Evolutionary conservation across 2,888 invertebrate genomes (phyloP), one percentile per base, ranked within the genome.

Genomic region (Cephus sareptanus): DNA sequence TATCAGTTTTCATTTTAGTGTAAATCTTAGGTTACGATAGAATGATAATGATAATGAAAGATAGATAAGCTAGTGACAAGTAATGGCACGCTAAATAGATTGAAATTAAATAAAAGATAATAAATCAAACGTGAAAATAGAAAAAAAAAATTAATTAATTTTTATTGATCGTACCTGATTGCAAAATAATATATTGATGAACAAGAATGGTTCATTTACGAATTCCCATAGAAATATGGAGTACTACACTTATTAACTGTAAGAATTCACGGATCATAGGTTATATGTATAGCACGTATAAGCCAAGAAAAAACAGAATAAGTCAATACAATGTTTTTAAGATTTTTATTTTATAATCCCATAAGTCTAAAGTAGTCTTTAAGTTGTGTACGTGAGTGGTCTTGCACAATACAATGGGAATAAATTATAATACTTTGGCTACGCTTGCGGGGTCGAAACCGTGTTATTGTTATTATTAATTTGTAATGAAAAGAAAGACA

Each of bases 351-450:
- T 90, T 89, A 90, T 90, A 90, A 91, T 91, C 90, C 91, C 90
- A 91, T 90, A 91, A 90, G 88, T 91, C 89, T 91, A 91, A 89
- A 89, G 89, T 90, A 90, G 87, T 90, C 90, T 90, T 90, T 88
- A 89, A 88, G 87, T 89, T 86, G 89, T 89, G 88, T 89, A 89
- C 85, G 89, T 88, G 89, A 89, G 86, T 88, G 89, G 85, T 90
- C 87, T 91, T 90, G 88, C 89, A 90, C 89, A 89, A 90, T 90
- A 90, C 88, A 91, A 91, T 91, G 91, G 91, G 90, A 91, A 91
- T 91, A 91, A 92, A 91, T 91, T 91, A 90, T 90, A 92, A 92
- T 91, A 92, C 91, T 91, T 92, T 91, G 91, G 91, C 92, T 88
- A 90, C 89, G 89, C 88, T 89, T 89, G 88, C 86, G 85, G 89